Percentiles rank a stretch among this genome's conserved stretches.
These are phyloP conservation scores for Thripadectes ignobilis DNA, from an alignment of 2,797 vertebrate genomes.

Conservation along the genomic window DNA sequence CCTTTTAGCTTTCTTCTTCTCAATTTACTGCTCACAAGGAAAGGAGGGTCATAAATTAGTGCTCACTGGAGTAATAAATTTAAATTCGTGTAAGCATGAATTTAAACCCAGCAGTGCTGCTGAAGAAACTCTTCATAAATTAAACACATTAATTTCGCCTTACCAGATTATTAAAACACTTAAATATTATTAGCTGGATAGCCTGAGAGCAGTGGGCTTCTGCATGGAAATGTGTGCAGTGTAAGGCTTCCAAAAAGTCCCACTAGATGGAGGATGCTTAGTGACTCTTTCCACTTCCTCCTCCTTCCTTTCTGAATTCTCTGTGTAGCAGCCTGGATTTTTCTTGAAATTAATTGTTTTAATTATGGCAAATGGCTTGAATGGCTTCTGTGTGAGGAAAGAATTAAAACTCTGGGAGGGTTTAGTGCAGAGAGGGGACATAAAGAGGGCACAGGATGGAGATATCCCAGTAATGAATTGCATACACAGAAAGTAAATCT, in stretches of 20 bases:
- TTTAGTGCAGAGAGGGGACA: conserved; percentile 27
- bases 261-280: background rate
- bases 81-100: background rate
- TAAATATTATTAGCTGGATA: conserved; percentile 34
- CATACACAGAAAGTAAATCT: conserved; percentile 41
- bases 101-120: background rate
- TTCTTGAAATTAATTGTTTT: conserved; percentile 63
- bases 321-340: background rate
- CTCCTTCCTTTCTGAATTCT: conserved; percentile 10
- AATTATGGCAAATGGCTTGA: conserved; percentile 59
- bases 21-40: background rate
- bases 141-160: conserved; percentile 15
- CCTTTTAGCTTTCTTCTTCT: background rate
- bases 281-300: background rate
- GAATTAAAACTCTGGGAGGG: conserved; percentile 48
- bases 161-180: conserved; percentile 6
- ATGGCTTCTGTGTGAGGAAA: conserved; percentile 26
- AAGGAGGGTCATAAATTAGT: background rate
- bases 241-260: background rate
- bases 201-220: background rate
- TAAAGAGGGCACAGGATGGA: conserved; percentile 48
- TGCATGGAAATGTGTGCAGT: background rate
- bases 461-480: conserved; percentile 40
- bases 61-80: background rate
- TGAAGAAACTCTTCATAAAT: conserved; percentile 20